phyloP scores from a whole-genome alignment of 2,888 invertebrate species.

The Synergus gifuensis region DNA sequence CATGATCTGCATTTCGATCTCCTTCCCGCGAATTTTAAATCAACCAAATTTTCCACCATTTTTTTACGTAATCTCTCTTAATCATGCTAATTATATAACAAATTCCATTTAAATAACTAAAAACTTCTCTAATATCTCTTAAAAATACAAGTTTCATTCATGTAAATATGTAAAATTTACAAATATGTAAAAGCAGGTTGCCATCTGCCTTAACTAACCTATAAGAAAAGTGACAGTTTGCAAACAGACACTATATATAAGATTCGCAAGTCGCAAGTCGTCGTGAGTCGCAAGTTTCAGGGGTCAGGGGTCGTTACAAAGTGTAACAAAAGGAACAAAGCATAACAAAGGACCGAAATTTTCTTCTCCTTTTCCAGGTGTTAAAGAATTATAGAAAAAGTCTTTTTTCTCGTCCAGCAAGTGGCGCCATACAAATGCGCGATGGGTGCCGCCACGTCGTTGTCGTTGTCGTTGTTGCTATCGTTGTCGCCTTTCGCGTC shows the following conservation, averaged over 20 bases:
- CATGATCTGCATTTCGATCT: no score
- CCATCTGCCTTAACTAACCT: background rate
- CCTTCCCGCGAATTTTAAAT: background rate
- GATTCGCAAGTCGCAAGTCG: background rate
- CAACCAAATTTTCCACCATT: background rate
- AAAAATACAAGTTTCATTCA: background rate
- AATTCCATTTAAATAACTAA: background rate
- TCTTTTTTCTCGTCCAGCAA: background rate
- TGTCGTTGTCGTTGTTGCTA: conserved; percentile 23
- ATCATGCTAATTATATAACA: background rate
- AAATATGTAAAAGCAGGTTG: background rate
- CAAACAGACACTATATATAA: no score
- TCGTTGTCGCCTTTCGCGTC: conserved; percentile 6
- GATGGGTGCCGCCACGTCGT: conserved; percentile 26
- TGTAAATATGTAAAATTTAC: no score
- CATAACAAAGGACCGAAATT: background rate
- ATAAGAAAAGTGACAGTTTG: conserved; percentile 13
- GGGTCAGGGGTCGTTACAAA: background rate
- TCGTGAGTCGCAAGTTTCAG: background rate
- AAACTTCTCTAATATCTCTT: background rate
- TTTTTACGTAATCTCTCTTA: background rate
- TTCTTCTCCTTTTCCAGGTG: background rate
- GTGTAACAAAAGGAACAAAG: no score
- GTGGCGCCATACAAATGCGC: conserved; percentile 21
- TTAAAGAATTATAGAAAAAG: background rate